A percentile compares a stretch with the other conserved stretches of the same genome.
Evolutionary conservation across 1,140 invertebrate genomes (phyloP).

Genomic region (Penaeus japonicus): DNA sequence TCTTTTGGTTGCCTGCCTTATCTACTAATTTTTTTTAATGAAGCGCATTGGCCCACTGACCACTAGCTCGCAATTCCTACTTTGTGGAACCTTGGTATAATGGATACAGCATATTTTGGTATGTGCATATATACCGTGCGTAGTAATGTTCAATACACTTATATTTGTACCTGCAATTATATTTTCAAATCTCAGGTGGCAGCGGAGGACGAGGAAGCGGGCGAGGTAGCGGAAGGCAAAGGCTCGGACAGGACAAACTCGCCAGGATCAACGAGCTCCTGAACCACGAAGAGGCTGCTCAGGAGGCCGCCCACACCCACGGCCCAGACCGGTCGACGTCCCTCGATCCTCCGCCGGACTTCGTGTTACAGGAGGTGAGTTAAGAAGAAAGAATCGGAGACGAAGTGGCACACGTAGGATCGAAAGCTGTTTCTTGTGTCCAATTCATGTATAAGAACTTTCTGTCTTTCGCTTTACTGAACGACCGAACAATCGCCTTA

Average conservation of each 20-base stretch:
- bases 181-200: background rate
- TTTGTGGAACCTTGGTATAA: too few relatives aligned
- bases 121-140: background rate
- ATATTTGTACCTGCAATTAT: background rate
- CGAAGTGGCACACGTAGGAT: background rate
- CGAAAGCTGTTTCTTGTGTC: too few relatives aligned
- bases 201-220: background rate
- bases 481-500: background rate
- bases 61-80: too few relatives aligned
- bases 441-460: too few relatives aligned
- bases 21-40: too few relatives aligned
- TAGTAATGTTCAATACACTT: background rate
- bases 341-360: background rate
- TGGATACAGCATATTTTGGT: background rate
- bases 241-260: constrained; percentile 18
- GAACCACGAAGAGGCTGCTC: constrained; percentile 34
- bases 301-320: constrained; percentile 9
- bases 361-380: constrained; percentile 40
- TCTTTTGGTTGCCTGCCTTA: too few relatives aligned
- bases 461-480: too few relatives aligned
- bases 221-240: too few relatives aligned
- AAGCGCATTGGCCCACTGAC: too few relatives aligned
- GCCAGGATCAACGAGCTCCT: constrained; percentile 37
- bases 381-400: background rate
- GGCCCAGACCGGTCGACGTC: background rate